Conservation (phyloP, 1,140 invertebrate genomes). For the Diabrotica virgifera region DNA sequence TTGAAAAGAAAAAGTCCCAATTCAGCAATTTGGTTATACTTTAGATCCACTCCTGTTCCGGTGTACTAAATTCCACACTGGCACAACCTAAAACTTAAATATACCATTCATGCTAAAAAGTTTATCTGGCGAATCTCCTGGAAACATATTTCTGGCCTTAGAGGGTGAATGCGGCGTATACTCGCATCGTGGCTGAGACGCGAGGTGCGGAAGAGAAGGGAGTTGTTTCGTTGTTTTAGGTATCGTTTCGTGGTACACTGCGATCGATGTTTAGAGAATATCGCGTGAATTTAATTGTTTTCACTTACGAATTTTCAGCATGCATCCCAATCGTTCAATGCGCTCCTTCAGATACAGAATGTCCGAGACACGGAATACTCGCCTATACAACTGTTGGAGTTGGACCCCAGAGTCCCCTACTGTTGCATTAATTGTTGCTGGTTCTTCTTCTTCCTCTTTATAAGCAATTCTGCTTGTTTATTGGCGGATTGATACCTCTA, state of each 20-base stretch:
- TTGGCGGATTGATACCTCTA: no score
- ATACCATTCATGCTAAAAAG: conserved; percentile 2
- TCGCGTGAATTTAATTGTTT: conserved; percentile 22
- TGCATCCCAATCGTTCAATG: not conserved
- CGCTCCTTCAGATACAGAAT: no score
- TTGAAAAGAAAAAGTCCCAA: no score
- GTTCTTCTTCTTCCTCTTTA: no score
- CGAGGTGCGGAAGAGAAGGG: not conserved
- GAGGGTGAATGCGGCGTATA: not conserved
- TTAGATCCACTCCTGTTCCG: not conserved
- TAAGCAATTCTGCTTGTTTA: no score
- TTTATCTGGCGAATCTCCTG: not conserved
- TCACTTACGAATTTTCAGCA: conserved; percentile 16
- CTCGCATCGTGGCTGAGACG: not conserved
- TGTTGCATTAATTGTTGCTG: no score
- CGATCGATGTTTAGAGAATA: not conserved
- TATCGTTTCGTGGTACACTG: conserved; percentile 5
- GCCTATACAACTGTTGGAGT: no score
- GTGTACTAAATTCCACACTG: not conserved
- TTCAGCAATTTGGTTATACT: not conserved
- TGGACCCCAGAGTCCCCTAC: no score
- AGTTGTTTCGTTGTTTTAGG: conserved; percentile 7
- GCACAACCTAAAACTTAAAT: conserved; percentile 2
- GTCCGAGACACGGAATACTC: no score
- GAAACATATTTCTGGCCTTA: not conserved